Percentiles rank a stretch among this genome's conserved stretches.
These are phyloP conservation scores for Anthrax anthrax DNA, from an alignment of 2,888 invertebrate genomes.

Conservation along the genomic window DNA sequence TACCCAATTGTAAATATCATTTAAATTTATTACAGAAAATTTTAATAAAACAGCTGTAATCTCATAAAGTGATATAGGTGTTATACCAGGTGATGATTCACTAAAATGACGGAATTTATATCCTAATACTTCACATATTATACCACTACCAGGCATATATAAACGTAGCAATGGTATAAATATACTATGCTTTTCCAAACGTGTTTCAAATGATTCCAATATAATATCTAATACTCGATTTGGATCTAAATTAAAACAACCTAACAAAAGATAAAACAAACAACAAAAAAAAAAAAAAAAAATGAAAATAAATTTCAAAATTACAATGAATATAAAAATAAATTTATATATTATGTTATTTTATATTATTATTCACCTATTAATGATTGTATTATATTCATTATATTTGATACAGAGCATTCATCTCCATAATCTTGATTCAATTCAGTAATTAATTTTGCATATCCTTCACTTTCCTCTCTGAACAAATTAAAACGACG, in stretches of 20 bases:
- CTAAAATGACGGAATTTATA: slow-evolving; percentile 71
- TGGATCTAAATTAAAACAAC: slow-evolving; percentile 98
- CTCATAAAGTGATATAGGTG: slow-evolving; percentile 74
- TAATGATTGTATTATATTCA: slow-evolving; percentile 84
- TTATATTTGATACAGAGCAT: slow-evolving; percentile 49
- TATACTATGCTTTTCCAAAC: slow-evolving; percentile 59
- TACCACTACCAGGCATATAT: slow-evolving; percentile 76
- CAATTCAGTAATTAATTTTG: slow-evolving; percentile 87
- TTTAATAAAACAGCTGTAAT: slow-evolving; percentile 83
- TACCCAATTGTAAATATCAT: slow-evolving; percentile 86
- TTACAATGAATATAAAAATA: background rate
- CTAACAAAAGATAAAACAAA: slow-evolving; percentile 41
- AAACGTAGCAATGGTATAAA: slow-evolving; percentile 77
- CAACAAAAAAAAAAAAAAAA: too few species aligned
- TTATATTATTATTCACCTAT: slow-evolving; percentile 51
- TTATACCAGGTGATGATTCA: slow-evolving; percentile 40
- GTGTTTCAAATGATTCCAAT: slow-evolving; percentile 88
- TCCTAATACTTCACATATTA: slow-evolving; percentile 87
- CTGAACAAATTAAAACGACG: slow-evolving; percentile 96
- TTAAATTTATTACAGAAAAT: slow-evolving; percentile 68
- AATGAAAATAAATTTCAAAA: background rate
- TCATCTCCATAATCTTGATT: slow-evolving; percentile 64
- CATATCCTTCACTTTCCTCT: slow-evolving; percentile 98
- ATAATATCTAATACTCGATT: slow-evolving; percentile 94
- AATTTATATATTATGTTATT: background rate